These are phyloP conservation scores for Pentalonia nigronervosa DNA, from an alignment of 1,140 invertebrate genomes.

Conservation along the genomic window DNA sequence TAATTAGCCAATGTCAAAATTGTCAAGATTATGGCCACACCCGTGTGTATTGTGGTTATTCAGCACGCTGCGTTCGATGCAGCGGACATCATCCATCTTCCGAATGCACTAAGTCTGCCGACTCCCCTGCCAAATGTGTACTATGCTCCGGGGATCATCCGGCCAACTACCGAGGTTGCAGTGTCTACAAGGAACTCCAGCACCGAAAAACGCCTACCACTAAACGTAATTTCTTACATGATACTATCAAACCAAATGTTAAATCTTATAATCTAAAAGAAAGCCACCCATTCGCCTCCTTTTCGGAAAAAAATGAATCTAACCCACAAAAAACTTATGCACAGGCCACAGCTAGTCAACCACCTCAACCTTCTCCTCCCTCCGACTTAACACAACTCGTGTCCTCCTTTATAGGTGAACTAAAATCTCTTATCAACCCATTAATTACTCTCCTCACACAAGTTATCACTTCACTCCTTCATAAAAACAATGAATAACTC, in stretches of 20 bases:
- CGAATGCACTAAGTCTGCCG: not conserved
- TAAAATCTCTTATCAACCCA: too few relatives aligned
- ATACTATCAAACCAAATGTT: not conserved
- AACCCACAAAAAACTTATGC: not conserved
- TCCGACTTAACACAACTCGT: not conserved
- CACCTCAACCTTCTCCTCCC: not conserved
- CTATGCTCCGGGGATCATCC: not conserved
- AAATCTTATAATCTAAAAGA: not conserved
- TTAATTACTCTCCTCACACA: too few relatives aligned
- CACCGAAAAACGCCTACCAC: not conserved
- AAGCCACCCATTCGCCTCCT: not conserved
- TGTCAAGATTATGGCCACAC: not conserved
- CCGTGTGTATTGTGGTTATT: not conserved
- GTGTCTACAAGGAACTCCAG: conserved; percentile 60
- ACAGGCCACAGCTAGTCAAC: not conserved
- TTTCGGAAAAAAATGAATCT: not conserved
- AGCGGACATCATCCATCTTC: not conserved
- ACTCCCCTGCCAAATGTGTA: not conserved
- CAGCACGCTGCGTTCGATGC: not conserved
- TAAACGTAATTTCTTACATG: not conserved
- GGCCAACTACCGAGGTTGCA: conserved; percentile 63
- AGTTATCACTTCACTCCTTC: too few relatives aligned
- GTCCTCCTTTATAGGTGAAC: too few relatives aligned
- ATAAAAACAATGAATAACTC: too few relatives aligned
- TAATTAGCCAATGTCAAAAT: not conserved